A percentile compares a stretch with the other conserved stretches of the same genome.
These are phyloP conservation scores for Artibeus jamaicensis DNA, from an alignment of 2,797 vertebrate species.

Conservation along the genomic window DNA sequence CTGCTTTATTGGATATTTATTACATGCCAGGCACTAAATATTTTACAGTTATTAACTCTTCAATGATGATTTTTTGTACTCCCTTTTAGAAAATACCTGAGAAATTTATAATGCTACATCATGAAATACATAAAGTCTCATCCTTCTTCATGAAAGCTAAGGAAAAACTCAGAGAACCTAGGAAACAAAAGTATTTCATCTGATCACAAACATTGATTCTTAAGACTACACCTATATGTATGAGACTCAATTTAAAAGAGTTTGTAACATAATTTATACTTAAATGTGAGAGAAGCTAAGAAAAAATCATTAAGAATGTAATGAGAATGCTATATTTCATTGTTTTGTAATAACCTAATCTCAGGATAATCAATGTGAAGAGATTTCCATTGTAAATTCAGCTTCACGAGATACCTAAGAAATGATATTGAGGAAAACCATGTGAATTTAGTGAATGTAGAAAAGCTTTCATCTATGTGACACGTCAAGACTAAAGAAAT, in stretches of 20 bases:
- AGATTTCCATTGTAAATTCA: conserved; percentile 32
- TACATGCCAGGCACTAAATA: not conserved
- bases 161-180: conserved; percentile 25
- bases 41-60: conserved; percentile 18
- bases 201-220: conserved; percentile 2
- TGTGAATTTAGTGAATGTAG: not conserved
- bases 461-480: conserved; percentile 17
- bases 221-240: not conserved
- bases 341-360: not conserved
- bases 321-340: not conserved
- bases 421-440: conserved; percentile 9
- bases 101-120: not conserved
- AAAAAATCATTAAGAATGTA: not conserved
- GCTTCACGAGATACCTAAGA: not conserved
- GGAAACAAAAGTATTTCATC: not conserved
- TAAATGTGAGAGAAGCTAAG: conserved; percentile 3
- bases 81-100: conserved; percentile 47
- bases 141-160: conserved; percentile 36
- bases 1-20: not conserved
- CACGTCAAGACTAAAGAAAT: not conserved
- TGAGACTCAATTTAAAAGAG: not conserved
- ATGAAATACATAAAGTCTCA: conserved; percentile 10
- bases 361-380: not conserved
- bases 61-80: conserved; percentile 8
- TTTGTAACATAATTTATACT: conserved; percentile 2